Conservation (phyloP, 2,113 vertebrate genomes). For the Climacteris rufus region DNA sequence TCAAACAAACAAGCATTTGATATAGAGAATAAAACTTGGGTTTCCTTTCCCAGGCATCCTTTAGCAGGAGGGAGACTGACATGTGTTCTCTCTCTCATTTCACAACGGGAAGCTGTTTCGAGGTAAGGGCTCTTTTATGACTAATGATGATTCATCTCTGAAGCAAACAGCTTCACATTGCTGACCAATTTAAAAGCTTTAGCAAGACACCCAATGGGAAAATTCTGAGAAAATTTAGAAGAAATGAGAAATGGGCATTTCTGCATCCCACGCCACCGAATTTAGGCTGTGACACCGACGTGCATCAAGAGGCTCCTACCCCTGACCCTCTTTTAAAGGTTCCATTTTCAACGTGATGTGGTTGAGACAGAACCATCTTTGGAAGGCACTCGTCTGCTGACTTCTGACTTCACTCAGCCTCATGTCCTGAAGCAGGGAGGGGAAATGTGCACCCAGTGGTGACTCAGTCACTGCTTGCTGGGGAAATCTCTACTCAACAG, state of each 20-base stretch:
- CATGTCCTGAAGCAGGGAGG: not conserved
- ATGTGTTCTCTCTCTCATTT: not conserved
- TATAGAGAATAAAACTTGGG: not conserved
- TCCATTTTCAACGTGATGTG: not conserved
- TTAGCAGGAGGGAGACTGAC: not conserved
- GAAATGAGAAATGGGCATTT: not conserved
- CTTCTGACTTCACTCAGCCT: not conserved
- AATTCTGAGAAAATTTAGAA: not conserved
- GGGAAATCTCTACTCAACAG: not conserved
- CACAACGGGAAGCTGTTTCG: not conserved
- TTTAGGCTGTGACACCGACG: not conserved
- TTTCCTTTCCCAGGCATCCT: not conserved
- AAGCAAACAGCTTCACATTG: not conserved
- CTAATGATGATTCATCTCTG: conserved; percentile 42
- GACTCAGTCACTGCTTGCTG: not conserved
- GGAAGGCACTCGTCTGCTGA: not conserved
- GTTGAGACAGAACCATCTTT: not conserved
- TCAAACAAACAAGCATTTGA: not conserved
- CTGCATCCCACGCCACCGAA: not conserved
- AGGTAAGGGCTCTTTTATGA: conserved; percentile 17
- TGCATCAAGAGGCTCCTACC: not conserved
- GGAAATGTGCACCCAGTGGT: not conserved
- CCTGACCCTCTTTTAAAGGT: not conserved
- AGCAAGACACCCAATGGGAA: not conserved
- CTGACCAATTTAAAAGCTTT: not conserved